These are phyloP conservation scores for Cyphomyrmex costatus DNA, from an alignment of 1,140 invertebrate species.

Conservation along the genomic window DNA sequence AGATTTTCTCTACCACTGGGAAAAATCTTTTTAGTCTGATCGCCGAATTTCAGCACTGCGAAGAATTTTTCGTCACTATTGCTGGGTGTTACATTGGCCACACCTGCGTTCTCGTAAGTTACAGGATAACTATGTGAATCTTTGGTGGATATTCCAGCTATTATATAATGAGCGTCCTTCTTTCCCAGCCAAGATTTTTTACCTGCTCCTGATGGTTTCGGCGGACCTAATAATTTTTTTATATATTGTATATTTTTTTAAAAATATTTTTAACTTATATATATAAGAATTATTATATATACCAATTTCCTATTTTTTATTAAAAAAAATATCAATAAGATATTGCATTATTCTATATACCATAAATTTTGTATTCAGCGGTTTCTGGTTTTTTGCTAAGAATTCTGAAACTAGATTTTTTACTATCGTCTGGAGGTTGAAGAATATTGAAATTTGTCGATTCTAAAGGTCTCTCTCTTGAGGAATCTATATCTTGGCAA, in stretches of 20 bases:
- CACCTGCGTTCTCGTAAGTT: conserved; percentile 71
- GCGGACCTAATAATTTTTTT: conserved; percentile 37
- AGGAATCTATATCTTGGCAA: not conserved
- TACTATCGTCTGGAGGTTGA: conserved; percentile 2
- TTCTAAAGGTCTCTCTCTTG: not conserved
- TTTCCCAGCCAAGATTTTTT: conserved; percentile 70
- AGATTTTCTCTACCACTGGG: conserved; percentile 78
- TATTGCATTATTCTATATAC: conserved; percentile 40
- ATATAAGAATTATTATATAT: not conserved
- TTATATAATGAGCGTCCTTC: conserved; percentile 71
- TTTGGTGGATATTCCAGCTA: conserved; percentile 56
- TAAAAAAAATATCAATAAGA: not conserved
- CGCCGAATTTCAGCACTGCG: conserved; percentile 63
- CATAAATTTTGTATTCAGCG: conserved; percentile 69
- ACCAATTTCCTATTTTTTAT: conserved; percentile 5
- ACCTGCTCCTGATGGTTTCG: conserved; percentile 48
- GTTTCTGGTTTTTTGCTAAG: conserved; percentile 47
- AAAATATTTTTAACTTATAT: not conserved
- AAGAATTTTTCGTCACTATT: conserved; percentile 78
- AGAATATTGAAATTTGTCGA: not conserved
- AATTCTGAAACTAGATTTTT: conserved; percentile 62
- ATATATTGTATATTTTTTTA: conserved; percentile 14
- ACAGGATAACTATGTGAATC: conserved; percentile 62
- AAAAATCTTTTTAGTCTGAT: conserved; percentile 68
- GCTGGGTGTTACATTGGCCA: conserved; percentile 69